Evolutionary conservation across 2,797 vertebrate species (phyloP), one percentile per base, ranked within the genome.

Genomic region (Coregonus suidteri): DNA sequence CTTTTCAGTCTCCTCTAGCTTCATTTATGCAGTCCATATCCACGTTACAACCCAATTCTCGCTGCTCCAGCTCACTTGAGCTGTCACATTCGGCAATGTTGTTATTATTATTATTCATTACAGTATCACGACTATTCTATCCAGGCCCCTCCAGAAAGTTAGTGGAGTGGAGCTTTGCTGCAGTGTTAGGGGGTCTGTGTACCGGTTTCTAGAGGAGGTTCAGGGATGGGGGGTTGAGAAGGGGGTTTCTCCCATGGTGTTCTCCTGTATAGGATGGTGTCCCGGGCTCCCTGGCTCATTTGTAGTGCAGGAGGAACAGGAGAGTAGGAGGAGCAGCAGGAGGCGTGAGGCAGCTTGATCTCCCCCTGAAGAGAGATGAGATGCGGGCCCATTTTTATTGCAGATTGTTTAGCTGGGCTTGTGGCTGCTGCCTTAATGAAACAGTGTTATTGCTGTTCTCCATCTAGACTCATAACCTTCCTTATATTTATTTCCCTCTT

Each of bases 391-490:
- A 53, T 67, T 80, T 71, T 79, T 83, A 83, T 81, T 77, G 75
- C 80, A 75, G 79, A 79, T 81, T 82, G 79, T 82, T 81, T 81
- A 79, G 79, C 62, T 77, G 77, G 52, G 34, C 66, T 73, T 77
- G 65, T 59, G 15, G 67, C 75, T 64, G 75, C 71, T 77, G 20
- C 59, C 59, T 77, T 82, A 80, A 77, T 82, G 81, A 85, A 82
- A 76, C 80, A 77, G 54, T 75, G 59, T 79, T 72, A 79, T 79
- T 76, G 75, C 75, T 70, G 73, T 52, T 64, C 15, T 47, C 52
- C 54, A 66, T 73, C 74, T 70, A 79, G 20, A 59, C 41, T 47
- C 41, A 25, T 25, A 25, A 25, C 25, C 25, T 25, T 72, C 52
- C 20, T 76, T 64, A 11, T 25, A 11, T 56, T 71, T n/a, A 18